A percentile compares a stretch with the other conserved stretches of the same genome.
phyloP scores from a whole-genome alignment of 1,140 invertebrate genomes.

The Apolygus lucorum region DNA sequence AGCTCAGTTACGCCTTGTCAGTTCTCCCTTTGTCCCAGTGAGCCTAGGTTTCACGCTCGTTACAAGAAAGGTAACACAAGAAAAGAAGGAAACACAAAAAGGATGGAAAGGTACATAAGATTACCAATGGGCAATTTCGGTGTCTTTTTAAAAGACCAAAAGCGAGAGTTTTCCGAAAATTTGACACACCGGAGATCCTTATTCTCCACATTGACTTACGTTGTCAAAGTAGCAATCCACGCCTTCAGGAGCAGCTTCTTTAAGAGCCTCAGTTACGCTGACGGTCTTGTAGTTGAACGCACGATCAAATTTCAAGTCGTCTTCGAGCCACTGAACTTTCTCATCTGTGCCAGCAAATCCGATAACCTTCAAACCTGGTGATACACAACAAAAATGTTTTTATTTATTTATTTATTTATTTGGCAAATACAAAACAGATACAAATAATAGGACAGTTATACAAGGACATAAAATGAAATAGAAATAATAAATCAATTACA shows the following conservation, averaged over 20 bases:
- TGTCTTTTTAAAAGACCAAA: background rate
- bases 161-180: background rate
- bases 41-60: background rate
- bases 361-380: slow-evolving; percentile 45
- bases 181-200: background rate
- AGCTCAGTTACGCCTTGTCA: background rate
- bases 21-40: too few species aligned
- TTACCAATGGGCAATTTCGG: too few species aligned
- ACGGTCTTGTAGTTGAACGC: slow-evolving; percentile 62
- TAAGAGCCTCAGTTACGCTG: slow-evolving; percentile 44
- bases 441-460: too few species aligned
- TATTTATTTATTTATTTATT: too few species aligned
- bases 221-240: slow-evolving; percentile 49
- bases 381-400: too few species aligned
- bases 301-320: slow-evolving; percentile 55
- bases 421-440: too few species aligned
- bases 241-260: slow-evolving; percentile 43
- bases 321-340: slow-evolving; percentile 56
- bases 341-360: slow-evolving; percentile 59
- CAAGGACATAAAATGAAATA: too few species aligned
- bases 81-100: too few species aligned
- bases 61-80: background rate
- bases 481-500: too few species aligned
- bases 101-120: too few species aligned
- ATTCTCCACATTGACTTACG: slow-evolving; percentile 35